Percentiles rank a stretch among this genome's conserved stretches.
These are phyloP conservation scores for Cyprinodon diabolis DNA, from an alignment of 2,797 vertebrate genomes.

Conservation along the genomic window DNA sequence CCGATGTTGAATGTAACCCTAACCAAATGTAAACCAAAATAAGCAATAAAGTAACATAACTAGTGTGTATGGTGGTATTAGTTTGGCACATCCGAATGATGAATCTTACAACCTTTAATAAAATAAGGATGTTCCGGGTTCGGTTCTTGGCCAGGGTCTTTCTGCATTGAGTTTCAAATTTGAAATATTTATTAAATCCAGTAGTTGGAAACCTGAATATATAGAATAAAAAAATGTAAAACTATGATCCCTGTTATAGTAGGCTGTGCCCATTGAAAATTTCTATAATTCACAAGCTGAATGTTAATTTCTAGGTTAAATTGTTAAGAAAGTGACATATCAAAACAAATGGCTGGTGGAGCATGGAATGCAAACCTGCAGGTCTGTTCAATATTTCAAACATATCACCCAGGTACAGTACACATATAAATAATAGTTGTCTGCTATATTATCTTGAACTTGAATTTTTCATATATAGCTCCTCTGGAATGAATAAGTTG, in stretches of 20 bases:
- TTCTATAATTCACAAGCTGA: slow-evolving; percentile 33
- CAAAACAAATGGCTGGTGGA: slow-evolving; percentile 54
- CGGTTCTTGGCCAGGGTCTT: too few relatives aligned
- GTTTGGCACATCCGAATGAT: background rate
- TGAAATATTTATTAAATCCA: background rate
- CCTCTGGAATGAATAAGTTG: slow-evolving; percentile 14
- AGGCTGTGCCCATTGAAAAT: background rate
- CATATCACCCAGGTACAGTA: slow-evolving; percentile 10
- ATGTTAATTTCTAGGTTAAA: slow-evolving; percentile 50
- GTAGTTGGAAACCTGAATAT: background rate
- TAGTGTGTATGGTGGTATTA: background rate
- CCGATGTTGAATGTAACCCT: background rate
- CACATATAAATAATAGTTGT: background rate
- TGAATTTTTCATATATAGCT: slow-evolving; percentile 1
- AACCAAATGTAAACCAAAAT: background rate
- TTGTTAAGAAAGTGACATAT: slow-evolving; percentile 53
- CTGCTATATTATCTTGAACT: slow-evolving; percentile 7
- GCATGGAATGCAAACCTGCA: slow-evolving; percentile 22
- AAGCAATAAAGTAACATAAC: background rate
- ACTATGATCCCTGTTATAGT: background rate
- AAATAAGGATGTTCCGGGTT: too few relatives aligned
- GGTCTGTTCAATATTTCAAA: slow-evolving; percentile 35
- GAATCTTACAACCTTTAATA: background rate
- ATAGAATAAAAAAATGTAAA: background rate
- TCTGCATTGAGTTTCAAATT: background rate